phyloP scores from a whole-genome alignment of 1,140 invertebrate genomes.

The Atta colombica region DNA sequence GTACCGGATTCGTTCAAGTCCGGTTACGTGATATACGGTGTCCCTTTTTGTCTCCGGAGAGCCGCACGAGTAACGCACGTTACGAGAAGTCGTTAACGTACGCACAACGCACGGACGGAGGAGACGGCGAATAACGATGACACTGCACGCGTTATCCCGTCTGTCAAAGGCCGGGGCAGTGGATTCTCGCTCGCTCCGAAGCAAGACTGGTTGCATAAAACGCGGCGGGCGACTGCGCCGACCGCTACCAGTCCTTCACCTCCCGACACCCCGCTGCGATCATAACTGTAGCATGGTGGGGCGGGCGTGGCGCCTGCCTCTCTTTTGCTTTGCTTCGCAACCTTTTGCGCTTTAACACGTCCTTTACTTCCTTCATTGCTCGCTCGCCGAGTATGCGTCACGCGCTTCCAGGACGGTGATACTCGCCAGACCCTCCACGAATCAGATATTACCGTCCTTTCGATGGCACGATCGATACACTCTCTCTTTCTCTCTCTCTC shows the following conservation, averaged over 20 bases:
- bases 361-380: slow-evolving; percentile 8
- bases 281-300: neutral
- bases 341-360: slow-evolving; percentile 62
- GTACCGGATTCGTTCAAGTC: slow-evolving; percentile 27
- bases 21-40: neutral
- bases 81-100: neutral
- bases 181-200: slow-evolving; percentile 80
- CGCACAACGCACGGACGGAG: slow-evolving; percentile 43
- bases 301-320: slow-evolving; percentile 71
- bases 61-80: slow-evolving; percentile 9
- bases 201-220: slow-evolving; percentile 85
- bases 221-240: slow-evolving; percentile 82
- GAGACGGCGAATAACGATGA: slow-evolving; percentile 63
- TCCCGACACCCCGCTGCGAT: slow-evolving; percentile 46
- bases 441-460: slow-evolving; percentile 16
- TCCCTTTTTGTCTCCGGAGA: slow-evolving; percentile 12
- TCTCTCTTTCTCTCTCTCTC: no score
- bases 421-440: neutral
- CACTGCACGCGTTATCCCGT: slow-evolving; percentile 76
- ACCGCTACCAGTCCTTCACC: slow-evolving; percentile 71
- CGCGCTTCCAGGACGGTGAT: neutral
- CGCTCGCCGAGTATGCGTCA: neutral
- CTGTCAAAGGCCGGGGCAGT: slow-evolving; percentile 78
- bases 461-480: neutral
- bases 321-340: slow-evolving; percentile 63